phyloP scores from a whole-genome alignment of 2,888 invertebrate species.

The Torymus texanus region DNA sequence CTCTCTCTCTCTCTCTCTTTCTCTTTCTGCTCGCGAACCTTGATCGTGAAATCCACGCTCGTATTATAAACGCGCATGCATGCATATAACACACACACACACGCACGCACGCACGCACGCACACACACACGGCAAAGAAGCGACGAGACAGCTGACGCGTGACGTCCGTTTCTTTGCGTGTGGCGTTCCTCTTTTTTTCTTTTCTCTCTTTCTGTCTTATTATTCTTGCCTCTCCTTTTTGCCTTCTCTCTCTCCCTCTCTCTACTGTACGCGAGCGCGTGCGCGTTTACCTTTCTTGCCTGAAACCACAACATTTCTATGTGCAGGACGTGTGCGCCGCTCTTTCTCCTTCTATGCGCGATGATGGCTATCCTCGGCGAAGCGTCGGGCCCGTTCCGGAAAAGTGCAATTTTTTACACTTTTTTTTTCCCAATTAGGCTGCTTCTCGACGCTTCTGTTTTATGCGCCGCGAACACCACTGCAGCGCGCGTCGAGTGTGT shows the following conservation, averaged over 20 bases:
- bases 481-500: no score
- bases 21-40: constrained; percentile 42
- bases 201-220: constrained; percentile 1
- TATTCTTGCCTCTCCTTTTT: not conserved
- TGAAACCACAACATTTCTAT: no score
- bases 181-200: not conserved
- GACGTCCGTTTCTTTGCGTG: constrained; percentile 49
- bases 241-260: not conserved
- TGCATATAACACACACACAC: not conserved
- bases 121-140: not conserved
- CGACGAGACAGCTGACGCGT: constrained; percentile 52
- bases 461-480: no score
- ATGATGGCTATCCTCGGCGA: no score
- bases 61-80: constrained; percentile 5
- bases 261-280: not conserved
- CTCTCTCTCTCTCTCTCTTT: no score
- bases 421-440: no score
- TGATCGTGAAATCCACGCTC: constrained; percentile 58
- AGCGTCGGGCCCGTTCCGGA: no score
- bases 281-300: constrained; percentile 3
- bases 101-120: not conserved
- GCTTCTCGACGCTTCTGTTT: no score
- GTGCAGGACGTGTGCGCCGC: no score
- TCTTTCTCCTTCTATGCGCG: no score
- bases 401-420: no score